phyloP scores from a whole-genome alignment of 2,113 vertebrate genomes.

The Beaufortia kweichowensis region DNA sequence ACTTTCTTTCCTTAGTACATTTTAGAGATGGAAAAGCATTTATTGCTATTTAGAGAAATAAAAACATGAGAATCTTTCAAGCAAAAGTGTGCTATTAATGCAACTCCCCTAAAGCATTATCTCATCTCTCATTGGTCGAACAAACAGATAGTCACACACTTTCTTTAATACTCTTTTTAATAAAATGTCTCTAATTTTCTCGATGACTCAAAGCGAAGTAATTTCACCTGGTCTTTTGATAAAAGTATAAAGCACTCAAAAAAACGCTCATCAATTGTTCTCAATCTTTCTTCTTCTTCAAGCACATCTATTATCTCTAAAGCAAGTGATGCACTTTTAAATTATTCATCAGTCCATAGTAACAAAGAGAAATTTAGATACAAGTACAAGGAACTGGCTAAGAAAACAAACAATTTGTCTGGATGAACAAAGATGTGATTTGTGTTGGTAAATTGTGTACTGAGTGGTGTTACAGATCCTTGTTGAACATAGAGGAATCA shows the following conservation, averaged over 20 bases:
- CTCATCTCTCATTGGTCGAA: no score
- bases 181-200: no score
- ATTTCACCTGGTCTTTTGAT: no score
- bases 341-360: slow-evolving; percentile 69
- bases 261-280: slow-evolving; percentile 36
- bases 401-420: slow-evolving; percentile 31
- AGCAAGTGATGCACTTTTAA: slow-evolving; percentile 63
- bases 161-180: no score
- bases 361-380: slow-evolving; percentile 59
- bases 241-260: slow-evolving; percentile 2
- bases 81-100: neutral
- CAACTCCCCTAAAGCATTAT: no score
- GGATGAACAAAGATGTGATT: slow-evolving; percentile 8
- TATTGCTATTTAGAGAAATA: neutral
- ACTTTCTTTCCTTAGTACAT: neutral
- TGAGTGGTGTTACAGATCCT: neutral
- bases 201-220: no score
- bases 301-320: slow-evolving; percentile 68
- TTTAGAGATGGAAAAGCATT: neutral
- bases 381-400: slow-evolving; percentile 39
- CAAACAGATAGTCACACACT: no score
- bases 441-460: neutral
- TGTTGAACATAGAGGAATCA: slow-evolving; percentile 6
- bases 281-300: slow-evolving; percentile 45
- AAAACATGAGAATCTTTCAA: slow-evolving; percentile 6